These are phyloP conservation scores for Macrophya alboannulata DNA, from an alignment of 2,888 invertebrate genomes.

Conservation along the genomic window DNA sequence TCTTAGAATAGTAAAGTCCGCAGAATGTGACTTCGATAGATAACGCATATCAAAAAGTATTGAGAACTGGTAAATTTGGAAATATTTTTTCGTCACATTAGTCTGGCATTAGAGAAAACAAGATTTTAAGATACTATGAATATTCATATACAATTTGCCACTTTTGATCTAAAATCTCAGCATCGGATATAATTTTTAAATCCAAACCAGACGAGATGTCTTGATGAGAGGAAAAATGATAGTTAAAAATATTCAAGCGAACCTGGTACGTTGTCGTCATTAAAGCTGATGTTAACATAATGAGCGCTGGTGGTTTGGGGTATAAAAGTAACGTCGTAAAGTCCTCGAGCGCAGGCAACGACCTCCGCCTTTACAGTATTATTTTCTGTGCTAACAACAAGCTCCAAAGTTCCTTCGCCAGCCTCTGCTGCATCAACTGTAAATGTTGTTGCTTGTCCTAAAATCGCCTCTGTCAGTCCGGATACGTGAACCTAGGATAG, in stretches of 20 bases:
- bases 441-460: conserved; percentile 94
- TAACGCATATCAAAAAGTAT: no score
- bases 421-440: conserved; percentile 97
- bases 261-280: conserved; percentile 93
- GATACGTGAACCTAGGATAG: conserved; percentile 75
- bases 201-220: background rate
- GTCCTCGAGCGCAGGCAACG: conserved; percentile 93
- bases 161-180: background rate
- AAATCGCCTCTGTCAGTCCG: conserved; percentile 75
- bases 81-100: no score
- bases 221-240: background rate
- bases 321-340: conserved; percentile 96
- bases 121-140: no score
- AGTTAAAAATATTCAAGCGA: conserved; percentile 18
- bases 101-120: no score
- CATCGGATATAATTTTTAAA: background rate
- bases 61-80: no score
- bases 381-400: conserved; percentile 94
- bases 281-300: conserved; percentile 96
- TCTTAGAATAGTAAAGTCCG: no score
- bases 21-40: no score
- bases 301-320: conserved; percentile 95
- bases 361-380: conserved; percentile 95
- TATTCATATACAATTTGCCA: no score
- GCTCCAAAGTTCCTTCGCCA: conserved; percentile 95